Base-by-base conservation (phyloP, 2,888 invertebrate species). In the Andrena bicolor region DNA sequence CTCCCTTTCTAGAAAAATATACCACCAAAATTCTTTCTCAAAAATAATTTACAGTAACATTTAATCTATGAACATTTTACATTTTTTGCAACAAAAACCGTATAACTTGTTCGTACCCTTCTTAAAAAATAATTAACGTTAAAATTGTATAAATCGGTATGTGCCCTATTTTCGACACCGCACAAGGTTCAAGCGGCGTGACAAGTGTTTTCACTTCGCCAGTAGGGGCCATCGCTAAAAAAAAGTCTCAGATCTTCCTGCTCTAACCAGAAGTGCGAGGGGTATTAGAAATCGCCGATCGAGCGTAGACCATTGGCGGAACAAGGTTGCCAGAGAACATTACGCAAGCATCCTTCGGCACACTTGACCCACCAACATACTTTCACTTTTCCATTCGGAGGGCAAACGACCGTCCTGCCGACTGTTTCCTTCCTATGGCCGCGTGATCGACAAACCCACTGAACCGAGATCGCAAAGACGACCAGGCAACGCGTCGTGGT, bases 301-400 rank as follows among this genome's bases (percentile, higher is more conserved):
- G 23, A 32, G n/a, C 6, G 35, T 16, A 23, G 26, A 63, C 63
- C 51, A 63, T 63, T 26, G 74, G 41, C 8, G 70, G 35, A 82
- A 82, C 79, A 76, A 83, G 85, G 82, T 70, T 77, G 49, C 66
- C 60, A n/a, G 35, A 53, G 63, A 49, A 64, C 41, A 65, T 88
- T 88, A 77, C 80, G 85, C 81, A 88, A 88, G 78, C 63, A 84
- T 81, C 66, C 76, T 60, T 74, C 78, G 74, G 83, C 87, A 88
- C 92, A 91, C 92, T 92, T 93, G 92, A 92, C 93, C 93, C 86
- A 92, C 86, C 93, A 82, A 90, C 91, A 90, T 84, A 92, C 92
- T 93, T 92, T 93, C 93, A 90, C 92, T 92, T 92, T 89, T 86
- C 86, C 88, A 87, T 84, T 86, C 79, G 65, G 53, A 58, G 82